These are phyloP conservation scores for Mnemiopsis leidyi DNA, from an alignment of 37 sponge, comb jelly and placozoan species.

Conservation along the genomic window DNA sequence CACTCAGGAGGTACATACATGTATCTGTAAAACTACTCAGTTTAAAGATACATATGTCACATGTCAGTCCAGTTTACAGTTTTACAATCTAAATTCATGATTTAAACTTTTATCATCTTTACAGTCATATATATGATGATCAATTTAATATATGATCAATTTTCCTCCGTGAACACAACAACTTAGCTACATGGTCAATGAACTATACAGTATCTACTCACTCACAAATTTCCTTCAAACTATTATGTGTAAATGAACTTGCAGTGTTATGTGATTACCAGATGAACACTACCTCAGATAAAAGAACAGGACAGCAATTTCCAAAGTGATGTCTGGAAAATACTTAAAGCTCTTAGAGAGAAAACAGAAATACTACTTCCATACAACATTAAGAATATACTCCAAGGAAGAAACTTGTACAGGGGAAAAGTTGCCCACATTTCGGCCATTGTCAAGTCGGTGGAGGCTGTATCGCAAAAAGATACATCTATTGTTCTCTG, in stretches of 20 bases:
- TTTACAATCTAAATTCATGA: too few species aligned
- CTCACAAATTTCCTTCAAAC: too few species aligned
- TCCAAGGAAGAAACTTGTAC: neutral
- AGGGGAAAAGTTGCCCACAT: conserved; percentile 46
- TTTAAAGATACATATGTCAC: too few species aligned
- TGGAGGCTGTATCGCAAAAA: neutral
- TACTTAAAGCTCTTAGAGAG: neutral
- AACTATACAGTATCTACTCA: neutral
- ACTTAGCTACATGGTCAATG: too few species aligned
- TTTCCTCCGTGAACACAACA: too few species aligned
- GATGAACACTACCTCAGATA: neutral
- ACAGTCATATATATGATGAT: too few species aligned
- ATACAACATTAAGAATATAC: conserved; percentile 7
- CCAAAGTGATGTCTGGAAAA: conserved; percentile 35
- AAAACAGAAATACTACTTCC: neutral
- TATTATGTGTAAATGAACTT: neutral
- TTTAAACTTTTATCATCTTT: too few species aligned
- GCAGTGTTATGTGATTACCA: neutral
- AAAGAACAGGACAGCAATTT: neutral
- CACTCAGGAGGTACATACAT: conserved; percentile 42
- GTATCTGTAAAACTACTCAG: too few species aligned
- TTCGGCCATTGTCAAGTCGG: conserved; percentile 9
- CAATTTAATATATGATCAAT: neutral
- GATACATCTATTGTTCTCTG: neutral
- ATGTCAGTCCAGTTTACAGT: too few species aligned